A percentile compares a stretch with the other conserved stretches of the same genome.
phyloP scores from a whole-genome alignment of 2,797 vertebrate species.

The Thripadectes ignobilis region DNA sequence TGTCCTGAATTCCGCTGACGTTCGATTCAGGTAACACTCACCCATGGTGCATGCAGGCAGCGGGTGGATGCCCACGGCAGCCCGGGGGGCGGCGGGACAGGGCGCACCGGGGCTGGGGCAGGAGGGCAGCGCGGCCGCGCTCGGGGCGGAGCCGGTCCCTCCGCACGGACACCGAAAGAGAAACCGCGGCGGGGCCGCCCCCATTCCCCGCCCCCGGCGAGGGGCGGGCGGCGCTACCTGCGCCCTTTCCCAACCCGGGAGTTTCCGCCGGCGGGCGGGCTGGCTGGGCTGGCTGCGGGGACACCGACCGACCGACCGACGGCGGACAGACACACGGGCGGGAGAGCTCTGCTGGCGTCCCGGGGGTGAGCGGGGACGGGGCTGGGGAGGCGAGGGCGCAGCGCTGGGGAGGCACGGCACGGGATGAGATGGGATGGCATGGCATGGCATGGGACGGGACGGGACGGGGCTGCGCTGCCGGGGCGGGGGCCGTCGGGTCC shows the following conservation, averaged over 20 bases:
- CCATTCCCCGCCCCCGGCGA: neutral
- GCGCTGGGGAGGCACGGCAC: neutral
- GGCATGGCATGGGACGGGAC: neutral
- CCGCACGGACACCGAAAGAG: slow-evolving; percentile 17
- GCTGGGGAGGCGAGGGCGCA: neutral
- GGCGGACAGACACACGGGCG: neutral
- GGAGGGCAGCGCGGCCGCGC: neutral
- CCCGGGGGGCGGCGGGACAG: rapidly evolving
- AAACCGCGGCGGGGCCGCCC: neutral
- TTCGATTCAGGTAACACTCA: neutral
- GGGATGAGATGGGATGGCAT: too few species aligned
- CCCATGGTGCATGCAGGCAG: rapidly evolving
- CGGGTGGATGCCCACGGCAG: neutral
- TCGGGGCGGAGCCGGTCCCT: neutral
- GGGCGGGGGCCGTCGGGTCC: neutral
- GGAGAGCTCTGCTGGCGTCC: neutral
- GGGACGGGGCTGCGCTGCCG: neutral
- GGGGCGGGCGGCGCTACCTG: slow-evolving; percentile 11
- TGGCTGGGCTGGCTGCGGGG: neutral
- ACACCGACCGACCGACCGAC: neutral
- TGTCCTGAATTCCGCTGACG: neutral
- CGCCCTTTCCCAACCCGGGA: neutral
- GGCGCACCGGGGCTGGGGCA: neutral
- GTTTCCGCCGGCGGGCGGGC: neutral
- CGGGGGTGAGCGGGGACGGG: neutral